Conservation (phyloP, 2,797 vertebrate genomes). For the Aldrovandia affinis region DNA sequence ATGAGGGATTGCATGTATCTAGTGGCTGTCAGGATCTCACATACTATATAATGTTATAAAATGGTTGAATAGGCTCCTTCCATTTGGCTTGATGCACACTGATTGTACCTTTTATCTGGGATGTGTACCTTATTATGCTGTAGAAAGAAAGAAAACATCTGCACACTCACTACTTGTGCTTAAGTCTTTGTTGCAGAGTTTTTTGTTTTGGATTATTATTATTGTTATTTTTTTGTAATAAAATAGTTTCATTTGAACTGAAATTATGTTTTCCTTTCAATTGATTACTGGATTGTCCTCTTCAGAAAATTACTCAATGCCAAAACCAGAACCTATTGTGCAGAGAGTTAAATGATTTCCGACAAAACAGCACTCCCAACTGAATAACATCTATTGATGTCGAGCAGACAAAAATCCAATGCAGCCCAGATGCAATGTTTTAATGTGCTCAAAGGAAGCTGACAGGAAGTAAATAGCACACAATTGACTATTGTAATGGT, state of each 20-base stretch:
- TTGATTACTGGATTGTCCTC: constrained; percentile 12
- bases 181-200: neutral
- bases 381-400: constrained; percentile 5
- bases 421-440: neutral
- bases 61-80: too few species aligned
- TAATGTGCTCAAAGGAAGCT: constrained; percentile 2
- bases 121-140: neutral
- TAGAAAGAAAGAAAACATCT: neutral
- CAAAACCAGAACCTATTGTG: neutral
- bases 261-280: neutral
- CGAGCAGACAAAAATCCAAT: neutral
- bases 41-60: too few species aligned
- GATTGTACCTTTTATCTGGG: too few species aligned
- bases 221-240: neutral
- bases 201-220: neutral
- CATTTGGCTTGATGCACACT: too few species aligned
- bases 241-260: neutral
- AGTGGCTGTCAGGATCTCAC: too few species aligned
- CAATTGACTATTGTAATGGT: neutral
- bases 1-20: too few species aligned
- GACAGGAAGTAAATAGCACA: neutral
- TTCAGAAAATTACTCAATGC: neutral
- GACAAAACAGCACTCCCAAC: neutral
- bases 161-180: neutral
- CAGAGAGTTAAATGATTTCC: neutral